A percentile compares a stretch with the other conserved stretches of the same genome.
These are phyloP conservation scores for Chionis minor DNA, from an alignment of 2,113 vertebrate genomes.

Conservation along the genomic window DNA sequence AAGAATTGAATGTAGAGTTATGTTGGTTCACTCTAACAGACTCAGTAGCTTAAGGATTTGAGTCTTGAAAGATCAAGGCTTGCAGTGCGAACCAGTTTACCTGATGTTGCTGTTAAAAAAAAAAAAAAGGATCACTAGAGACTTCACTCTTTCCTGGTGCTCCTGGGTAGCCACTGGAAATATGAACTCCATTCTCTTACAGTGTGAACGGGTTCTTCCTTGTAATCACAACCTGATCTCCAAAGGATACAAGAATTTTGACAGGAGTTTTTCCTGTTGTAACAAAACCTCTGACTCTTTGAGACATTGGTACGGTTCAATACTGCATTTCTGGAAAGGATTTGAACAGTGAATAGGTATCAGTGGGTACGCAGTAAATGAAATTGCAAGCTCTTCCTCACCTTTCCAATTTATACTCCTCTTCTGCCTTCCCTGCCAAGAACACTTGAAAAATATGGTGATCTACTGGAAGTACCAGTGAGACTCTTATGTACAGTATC, in stretches of 20 bases:
- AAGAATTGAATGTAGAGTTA: not conserved
- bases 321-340: not conserved
- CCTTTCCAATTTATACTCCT: not conserved
- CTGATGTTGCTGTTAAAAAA: not conserved
- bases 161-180: not conserved
- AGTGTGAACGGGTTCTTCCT: not conserved
- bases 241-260: not conserved
- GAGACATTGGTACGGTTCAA: not conserved
- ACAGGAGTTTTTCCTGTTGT: not conserved
- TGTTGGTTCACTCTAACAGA: not conserved
- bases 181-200: not conserved
- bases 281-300: not conserved
- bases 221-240: not conserved
- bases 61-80: not conserved
- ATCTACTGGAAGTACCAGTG: slow-evolving; percentile 6
- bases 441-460: not conserved
- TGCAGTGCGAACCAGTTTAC: not conserved
- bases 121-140: not conserved
- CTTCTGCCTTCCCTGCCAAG: not conserved
- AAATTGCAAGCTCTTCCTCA: not conserved
- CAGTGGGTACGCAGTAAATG: not conserved
- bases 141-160: not conserved
- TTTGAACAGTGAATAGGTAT: not conserved
- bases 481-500: not conserved
- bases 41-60: not conserved